Evolutionary conservation across 1,140 invertebrate genomes (phyloP).

Genomic region (Bathynomus jamesi): DNA sequence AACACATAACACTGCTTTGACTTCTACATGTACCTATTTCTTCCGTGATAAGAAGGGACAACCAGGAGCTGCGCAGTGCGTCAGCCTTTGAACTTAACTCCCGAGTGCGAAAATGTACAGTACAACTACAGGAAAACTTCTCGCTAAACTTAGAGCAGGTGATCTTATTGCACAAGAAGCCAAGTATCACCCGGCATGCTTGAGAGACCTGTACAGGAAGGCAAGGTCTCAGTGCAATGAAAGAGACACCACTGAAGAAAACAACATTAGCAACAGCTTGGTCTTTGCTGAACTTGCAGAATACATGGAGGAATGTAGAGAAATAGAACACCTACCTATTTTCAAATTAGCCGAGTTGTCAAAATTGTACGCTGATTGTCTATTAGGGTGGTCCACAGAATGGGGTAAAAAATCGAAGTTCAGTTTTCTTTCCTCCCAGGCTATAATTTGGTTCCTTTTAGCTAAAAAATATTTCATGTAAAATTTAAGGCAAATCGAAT

Average conservation of each 20-base stretch:
- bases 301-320: conserved; percentile 14
- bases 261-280: conserved; percentile 5
- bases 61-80: background rate
- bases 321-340: background rate
- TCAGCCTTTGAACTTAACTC: conserved; percentile 1
- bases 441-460: too few species aligned
- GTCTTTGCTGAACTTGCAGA: conserved; percentile 20
- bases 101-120: conserved; percentile 19
- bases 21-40: background rate
- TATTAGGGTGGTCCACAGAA: too few species aligned
- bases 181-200: conserved; percentile 23
- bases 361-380: conserved; percentile 14
- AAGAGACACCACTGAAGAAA: background rate
- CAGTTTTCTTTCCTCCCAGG: too few species aligned
- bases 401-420: too few species aligned
- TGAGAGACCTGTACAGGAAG: conserved; percentile 16
- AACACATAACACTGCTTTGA: too few species aligned
- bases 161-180: conserved; percentile 29
- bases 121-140: conserved; percentile 20
- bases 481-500: too few species aligned
- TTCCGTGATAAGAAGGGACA: conserved; percentile 1
- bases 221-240: conserved; percentile 10
- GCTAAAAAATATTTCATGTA: too few species aligned
- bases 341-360: conserved; percentile 9
- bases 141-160: conserved; percentile 18